phyloP scores from a whole-genome alignment of 2,113 vertebrate genomes.

The Rhodinocichla rosea region DNA sequence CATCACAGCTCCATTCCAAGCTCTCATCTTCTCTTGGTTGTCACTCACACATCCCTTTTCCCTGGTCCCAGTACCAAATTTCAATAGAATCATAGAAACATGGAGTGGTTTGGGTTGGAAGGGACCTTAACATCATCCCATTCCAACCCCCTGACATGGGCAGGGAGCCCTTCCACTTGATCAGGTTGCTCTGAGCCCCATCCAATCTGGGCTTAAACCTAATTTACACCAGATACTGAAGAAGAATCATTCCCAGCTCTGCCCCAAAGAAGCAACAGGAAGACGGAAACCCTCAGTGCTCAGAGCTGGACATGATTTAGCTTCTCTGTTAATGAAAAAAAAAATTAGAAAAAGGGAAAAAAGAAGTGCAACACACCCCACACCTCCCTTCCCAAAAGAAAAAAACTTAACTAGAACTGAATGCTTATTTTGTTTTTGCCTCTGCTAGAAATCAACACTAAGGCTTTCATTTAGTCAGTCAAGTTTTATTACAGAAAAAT shows the following conservation, averaged over 20 bases:
- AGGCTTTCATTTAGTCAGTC: not conserved
- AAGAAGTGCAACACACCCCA: not conserved
- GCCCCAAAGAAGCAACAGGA: not conserved
- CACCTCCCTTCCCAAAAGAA: not conserved
- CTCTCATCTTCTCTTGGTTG: not conserved
- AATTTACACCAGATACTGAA: not conserved
- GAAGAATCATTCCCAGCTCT: not conserved
- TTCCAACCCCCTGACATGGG: accelerated
- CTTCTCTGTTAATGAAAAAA: not conserved
- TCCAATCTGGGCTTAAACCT: not conserved
- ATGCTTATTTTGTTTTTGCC: not conserved
- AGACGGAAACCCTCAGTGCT: not conserved
- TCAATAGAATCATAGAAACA: not conserved
- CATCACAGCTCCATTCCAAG: not conserved
- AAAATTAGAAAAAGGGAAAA: accelerated
- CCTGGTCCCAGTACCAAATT: not conserved
- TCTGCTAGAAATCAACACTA: not conserved
- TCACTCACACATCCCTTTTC: not conserved
- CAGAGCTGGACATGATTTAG: not conserved
- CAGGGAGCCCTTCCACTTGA: not conserved
- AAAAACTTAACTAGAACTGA: not conserved
- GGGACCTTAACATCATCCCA: not conserved
- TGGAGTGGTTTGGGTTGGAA: not conserved
- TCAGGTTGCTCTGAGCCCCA: not conserved
- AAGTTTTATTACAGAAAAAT: not conserved